Base-by-base conservation (phyloP, 2,797 vertebrate species). In the Coregonus suidteri region DNA sequence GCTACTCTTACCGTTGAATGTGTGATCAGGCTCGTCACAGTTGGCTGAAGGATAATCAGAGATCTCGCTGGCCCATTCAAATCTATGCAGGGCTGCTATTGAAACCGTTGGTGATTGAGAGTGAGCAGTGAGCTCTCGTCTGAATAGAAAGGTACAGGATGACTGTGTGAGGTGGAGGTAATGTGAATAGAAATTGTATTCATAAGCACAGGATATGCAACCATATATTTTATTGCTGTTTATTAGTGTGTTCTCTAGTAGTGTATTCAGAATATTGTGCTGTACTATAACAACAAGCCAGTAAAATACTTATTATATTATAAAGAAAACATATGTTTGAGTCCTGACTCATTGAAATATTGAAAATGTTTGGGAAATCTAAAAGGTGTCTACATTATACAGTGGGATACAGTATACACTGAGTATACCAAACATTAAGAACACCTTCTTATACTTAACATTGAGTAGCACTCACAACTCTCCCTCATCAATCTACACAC, bases 21-120 rank as follows among this genome's bases (percentile, higher is more conserved):
- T 85, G 82, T 77, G 83, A 88, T 86, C 81, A 82, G 79, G 79
- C 78, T 83, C 76, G 18, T 15, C 5, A 14, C 71, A 81, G 80
- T 80, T 71, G 77, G 83, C 77, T 31, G 15, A 86, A 64, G 77
- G 76, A 81, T 84, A 1, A 69, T 82, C 82, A 59, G 78, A 67
- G 14, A 79, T 81, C 78, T 81, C 81, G 77, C 14, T 3, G 13
- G 86, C 72, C 59, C 14, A 72, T 77, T 81, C 78, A 31, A 83
- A 70, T 62, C n/a, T 25, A 64, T 64, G n/a, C 71, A 18, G 25
- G 31, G 52, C 30, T 35, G 11, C 73, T 88, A 80, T 86, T 84
- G 31, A 34, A 80, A 82, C 31, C 31, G 31, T 3, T 47, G 41
- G 53, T 56, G 53, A 59, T 59, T n/a, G 18, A 59, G 6, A 3